Conservation (phyloP, 2,888 invertebrate species). For the Noctua pronuba region DNA sequence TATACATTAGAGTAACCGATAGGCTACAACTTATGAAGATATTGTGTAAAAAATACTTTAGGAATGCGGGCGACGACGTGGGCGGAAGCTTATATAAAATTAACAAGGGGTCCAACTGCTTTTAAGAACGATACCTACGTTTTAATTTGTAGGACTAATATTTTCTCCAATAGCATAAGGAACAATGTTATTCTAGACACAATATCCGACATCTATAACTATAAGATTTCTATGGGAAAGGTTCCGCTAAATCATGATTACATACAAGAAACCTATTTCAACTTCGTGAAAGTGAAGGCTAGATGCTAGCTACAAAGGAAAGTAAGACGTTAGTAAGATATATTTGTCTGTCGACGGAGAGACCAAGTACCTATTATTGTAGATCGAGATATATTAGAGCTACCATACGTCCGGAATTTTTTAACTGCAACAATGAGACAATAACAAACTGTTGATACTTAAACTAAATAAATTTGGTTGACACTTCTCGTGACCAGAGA, state of each 20-base stretch:
- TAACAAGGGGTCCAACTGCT: no score
- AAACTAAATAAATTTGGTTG: no score
- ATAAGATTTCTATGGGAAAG: slow-evolving; percentile 18
- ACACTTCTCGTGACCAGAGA: no score
- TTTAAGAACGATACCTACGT: no score
- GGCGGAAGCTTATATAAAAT: neutral
- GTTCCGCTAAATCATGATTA: slow-evolving; percentile 40
- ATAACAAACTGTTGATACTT: no score
- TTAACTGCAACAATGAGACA: no score
- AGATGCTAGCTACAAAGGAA: slow-evolving; percentile 38
- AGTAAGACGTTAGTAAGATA: slow-evolving; percentile 35
- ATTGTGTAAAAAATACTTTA: neutral
- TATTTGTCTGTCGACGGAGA: slow-evolving; percentile 17
- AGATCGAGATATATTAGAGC: slow-evolving; percentile 10
- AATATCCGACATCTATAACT: neutral
- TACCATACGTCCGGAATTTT: no score
- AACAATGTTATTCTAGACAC: neutral
- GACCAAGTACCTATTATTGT: neutral
- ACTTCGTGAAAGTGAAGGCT: slow-evolving; percentile 47
- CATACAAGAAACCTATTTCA: slow-evolving; percentile 28
- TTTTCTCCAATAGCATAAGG: neutral
- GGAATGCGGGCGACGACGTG: neutral
- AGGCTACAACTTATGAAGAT: neutral
- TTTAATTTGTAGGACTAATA: neutral
- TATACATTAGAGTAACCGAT: neutral